Evolutionary conservation across 2,888 invertebrate genomes (phyloP), one percentile per base, ranked within the genome.

Genomic region (Carpatolechia fugitivella): DNA sequence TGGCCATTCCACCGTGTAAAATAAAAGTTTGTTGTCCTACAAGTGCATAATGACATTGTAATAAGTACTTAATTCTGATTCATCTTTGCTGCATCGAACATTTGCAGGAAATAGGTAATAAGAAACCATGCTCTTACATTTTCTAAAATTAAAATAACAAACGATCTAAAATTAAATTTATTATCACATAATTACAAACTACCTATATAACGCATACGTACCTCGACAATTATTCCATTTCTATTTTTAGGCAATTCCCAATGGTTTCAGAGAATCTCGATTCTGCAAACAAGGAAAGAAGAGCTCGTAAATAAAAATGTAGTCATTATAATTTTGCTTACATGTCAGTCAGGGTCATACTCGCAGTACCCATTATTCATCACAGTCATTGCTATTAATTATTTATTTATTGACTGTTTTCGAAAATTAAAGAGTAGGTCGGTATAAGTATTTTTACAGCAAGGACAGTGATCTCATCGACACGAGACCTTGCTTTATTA

Each of bases 291-390:
- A 16, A 16, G 29, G 46, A 24, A 29, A 24, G 40, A 29, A 29
- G 24, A 8, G 29, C 38, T 46, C 29, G 29, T 48, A 11, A 31
- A 18, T 48, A 48, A 48, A 29, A 46, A 13, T 13, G 29, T 49
- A 41, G 55, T 57, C 58, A 53, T 49, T 35, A 44, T 57, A 59
- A 61, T 61, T 62, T 63, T 61, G 56, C 44, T 38, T 55, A 63
- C 60, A 71, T 67, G 65, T 74, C 24, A 24, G 79, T 79, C 80
- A 82, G 65, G 80, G 79, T 57, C 69, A 62, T 56, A 49, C 80
- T 76, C 74, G 66, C 56, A 57, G 77, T 74, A 79, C 56, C 63
- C 64, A 59, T 70, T 70, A 72, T 69, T 72, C 72, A 67, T 74
- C 0, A 20, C 44, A 44, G 20, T 29, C 24, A 13, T 13, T 44